Conservation (phyloP, 2,888 invertebrate genomes). For the Cheilosia impressa region DNA sequence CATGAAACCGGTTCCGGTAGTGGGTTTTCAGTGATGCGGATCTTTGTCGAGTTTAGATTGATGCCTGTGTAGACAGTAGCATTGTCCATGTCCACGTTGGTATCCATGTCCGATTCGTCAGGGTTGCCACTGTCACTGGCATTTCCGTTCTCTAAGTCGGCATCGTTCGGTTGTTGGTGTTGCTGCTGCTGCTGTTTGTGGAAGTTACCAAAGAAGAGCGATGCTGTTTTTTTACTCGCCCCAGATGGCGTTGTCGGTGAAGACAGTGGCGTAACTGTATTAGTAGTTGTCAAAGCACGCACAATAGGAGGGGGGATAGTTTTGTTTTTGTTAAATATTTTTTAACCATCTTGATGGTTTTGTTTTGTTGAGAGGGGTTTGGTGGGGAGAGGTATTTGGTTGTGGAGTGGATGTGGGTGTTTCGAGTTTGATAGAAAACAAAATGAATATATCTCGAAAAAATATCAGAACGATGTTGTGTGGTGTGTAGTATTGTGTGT, state of each 20-base stretch:
- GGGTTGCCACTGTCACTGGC: constrained; percentile 67
- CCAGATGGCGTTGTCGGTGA: constrained; percentile 82
- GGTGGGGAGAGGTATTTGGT: constrained; percentile 69
- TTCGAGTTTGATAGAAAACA: constrained; percentile 24
- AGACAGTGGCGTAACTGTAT: constrained; percentile 82
- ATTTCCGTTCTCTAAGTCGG: constrained; percentile 66
- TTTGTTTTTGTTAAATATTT: constrained; percentile 80
- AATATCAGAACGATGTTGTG: constrained; percentile 14
- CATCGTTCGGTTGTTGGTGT: constrained; percentile 69
- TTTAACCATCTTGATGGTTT: constrained; percentile 77
- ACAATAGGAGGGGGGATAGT: constrained; percentile 79
- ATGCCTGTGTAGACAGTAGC: constrained; percentile 80
- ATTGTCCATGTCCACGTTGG: constrained; percentile 76
- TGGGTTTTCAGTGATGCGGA: constrained; percentile 84
- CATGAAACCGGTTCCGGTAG: constrained; percentile 83
- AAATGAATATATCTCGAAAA: constrained; percentile 31
- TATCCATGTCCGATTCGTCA: constrained; percentile 77
- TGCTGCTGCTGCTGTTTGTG: constrained; percentile 79
- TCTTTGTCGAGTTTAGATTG: constrained; percentile 80
- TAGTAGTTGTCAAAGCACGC: constrained; percentile 74
- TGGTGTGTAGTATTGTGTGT: constrained; percentile 8
- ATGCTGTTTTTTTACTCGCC: constrained; percentile 82
- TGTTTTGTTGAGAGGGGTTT: constrained; percentile 76
- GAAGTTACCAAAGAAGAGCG: constrained; percentile 82
- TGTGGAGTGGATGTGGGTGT: constrained; percentile 54